Base-by-base conservation (phyloP, 2,888 invertebrate genomes). In the Drosophila ezoana region DNA sequence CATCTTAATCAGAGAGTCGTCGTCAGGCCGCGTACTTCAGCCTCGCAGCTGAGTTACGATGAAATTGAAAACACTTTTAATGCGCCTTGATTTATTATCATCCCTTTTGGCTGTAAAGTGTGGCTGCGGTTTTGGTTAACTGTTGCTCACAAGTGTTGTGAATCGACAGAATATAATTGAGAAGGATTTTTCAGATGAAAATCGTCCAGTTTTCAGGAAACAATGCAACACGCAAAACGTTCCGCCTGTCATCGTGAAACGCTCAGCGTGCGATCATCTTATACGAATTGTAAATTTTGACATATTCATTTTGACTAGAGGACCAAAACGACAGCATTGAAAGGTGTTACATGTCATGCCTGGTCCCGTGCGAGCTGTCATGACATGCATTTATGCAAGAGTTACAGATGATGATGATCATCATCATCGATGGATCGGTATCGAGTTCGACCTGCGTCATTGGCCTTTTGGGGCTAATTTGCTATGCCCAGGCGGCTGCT, bases 311-410 rank as follows among this genome's bases (percentile, higher is more conserved):
- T 87, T 70, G 84, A 59, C n/a, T 44, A 32, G 69, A 68, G 64
- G 64, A 64, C 38, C 44, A 59, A 54, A 69, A 51, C 47, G 87
- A 79, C 74, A 80, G 69, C 83, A 67, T 49, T 45, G 67, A 77
- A 86, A 89, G 89, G 85, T 85, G 89, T 84, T 89, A 89, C 81
- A 87, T 81, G 76, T 73, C 73, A 63, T 68, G 57, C 79, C 56
- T 45, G 48, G 41, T 32, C 61, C 61, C 61, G 65, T 65, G 62
- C 63, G 64, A 68, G 69, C 74, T 77, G 83, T 86, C 87, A 84
- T 84, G 83, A 84, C 87, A 84, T 84, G 83, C 89, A 84, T 88
- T 86, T 86, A 84, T 84, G 87, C 89, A 86, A 58, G 67, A 76
- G 76, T 79, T 79, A 72, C 72, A 72, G 48, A 57, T 58, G 45